Percentiles rank a stretch among this genome's conserved stretches.
Evolutionary conservation across 2,888 invertebrate species (phyloP).

Genomic region (Saturnia pavonia): DNA sequence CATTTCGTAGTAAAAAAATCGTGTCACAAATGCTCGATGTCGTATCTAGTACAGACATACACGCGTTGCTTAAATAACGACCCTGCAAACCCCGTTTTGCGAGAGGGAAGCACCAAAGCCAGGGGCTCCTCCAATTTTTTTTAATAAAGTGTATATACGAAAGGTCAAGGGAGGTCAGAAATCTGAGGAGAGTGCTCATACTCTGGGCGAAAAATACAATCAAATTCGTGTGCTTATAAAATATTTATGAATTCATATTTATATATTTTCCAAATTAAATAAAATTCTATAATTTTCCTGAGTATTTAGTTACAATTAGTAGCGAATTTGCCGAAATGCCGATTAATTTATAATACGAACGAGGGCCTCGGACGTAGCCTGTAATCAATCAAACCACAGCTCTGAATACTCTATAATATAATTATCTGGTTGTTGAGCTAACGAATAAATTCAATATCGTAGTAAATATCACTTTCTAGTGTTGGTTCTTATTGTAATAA

Average conservation of each 20-base stretch:
- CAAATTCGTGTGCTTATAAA: neutral
- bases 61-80: too few relatives aligned
- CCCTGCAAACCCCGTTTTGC: too few relatives aligned
- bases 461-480: neutral
- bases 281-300: neutral
- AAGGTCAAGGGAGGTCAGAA: too few relatives aligned
- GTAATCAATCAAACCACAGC: constrained; percentile 6
- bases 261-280: neutral
- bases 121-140: too few relatives aligned
- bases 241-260: neutral
- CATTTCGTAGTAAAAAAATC: too few relatives aligned
- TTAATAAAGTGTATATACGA: too few relatives aligned
- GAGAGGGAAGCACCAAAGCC: too few relatives aligned
- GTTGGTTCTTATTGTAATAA: neutral
- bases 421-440: neutral
- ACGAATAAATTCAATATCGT: neutral
- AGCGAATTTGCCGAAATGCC: neutral
- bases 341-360: neutral
- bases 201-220: neutral
- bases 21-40: too few relatives aligned
- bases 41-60: too few relatives aligned
- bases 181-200: too few relatives aligned
- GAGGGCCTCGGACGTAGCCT: neutral
- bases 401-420: neutral
- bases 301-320: neutral